A percentile compares a stretch with the other conserved stretches of the same genome.
These are phyloP conservation scores for Peucedramus taeniatus DNA, from an alignment of 2,113 vertebrate species.

Conservation along the genomic window DNA sequence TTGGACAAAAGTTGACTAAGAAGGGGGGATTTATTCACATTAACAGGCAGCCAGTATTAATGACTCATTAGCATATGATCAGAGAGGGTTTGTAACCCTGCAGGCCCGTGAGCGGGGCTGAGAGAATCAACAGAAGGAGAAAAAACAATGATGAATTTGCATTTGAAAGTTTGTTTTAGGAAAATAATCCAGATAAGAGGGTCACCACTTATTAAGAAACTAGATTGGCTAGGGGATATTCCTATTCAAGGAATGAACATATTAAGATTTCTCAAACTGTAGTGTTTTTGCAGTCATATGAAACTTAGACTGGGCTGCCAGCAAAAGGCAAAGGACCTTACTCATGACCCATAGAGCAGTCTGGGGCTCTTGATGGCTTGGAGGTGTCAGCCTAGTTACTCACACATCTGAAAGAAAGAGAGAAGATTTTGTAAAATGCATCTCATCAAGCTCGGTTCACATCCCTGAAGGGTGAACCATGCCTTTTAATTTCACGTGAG, in stretches of 20 bases:
- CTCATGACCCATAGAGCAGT: background rate
- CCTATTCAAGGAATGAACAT: background rate
- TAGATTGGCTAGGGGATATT: background rate
- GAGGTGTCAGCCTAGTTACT: background rate
- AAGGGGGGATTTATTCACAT: slow-evolving; percentile 39
- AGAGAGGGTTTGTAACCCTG: slow-evolving; percentile 22
- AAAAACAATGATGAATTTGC: background rate
- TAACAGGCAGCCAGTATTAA: slow-evolving; percentile 33
- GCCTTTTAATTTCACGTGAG: background rate
- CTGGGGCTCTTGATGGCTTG: background rate
- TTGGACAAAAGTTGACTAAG: slow-evolving; percentile 34
- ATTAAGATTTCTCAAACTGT: background rate
- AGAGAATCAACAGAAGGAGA: background rate
- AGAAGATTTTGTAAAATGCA: background rate
- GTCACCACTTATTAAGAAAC: background rate
- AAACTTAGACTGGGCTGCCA: background rate
- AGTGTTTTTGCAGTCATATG: background rate
- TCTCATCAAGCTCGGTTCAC: background rate
- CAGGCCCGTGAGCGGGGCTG: background rate
- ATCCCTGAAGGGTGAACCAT: background rate
- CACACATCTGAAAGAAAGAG: background rate
- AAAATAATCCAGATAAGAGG: background rate
- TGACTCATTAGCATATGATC: slow-evolving; percentile 46
- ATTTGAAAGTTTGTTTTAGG: background rate
- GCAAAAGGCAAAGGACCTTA: background rate